Evolutionary conservation across 1,140 invertebrate species (phyloP), one percentile per base, ranked within the genome.

Genomic region (Agrilus planipennis): DNA sequence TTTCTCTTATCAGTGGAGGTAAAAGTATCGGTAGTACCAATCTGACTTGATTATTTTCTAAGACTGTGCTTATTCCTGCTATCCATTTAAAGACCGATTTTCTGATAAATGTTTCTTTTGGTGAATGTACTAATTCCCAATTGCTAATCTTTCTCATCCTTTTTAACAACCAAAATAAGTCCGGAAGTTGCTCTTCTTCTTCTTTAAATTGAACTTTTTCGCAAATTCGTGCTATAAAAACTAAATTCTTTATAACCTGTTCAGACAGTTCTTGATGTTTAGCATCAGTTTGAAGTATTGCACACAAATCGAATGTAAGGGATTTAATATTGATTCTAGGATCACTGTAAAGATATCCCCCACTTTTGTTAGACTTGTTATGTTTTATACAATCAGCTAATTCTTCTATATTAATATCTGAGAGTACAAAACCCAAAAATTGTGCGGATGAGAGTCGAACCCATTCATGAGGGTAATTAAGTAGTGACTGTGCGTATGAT

Each of bases 391-490:
- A 55, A 39, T 61, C 44, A 25, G 70, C 62, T 22, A 87, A 55
- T 42, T 77, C 72, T 6, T 74, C 67, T 4, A 68, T 56, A 46
- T 83, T 69, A 41, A 81, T 70, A 1, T 69, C 53, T 3, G 70
- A 65, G 22, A 93, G 65, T 31, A 90, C 65, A 16, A 76, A 68
- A 2, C 79, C 79, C 16, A 92, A 59, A 25, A 89, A 69, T 56
- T 89, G 82, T 2, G 75, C 70, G 10, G 84, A 71, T 38, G 72
- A 71, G 30, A 88, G 64, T 38, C 88, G 72, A 2, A 92, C 81
- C 79, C 79, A 84, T 23, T 71, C 61, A 55, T 84, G 81, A 12
- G 75, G 69, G 57, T 83, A 69, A 2, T 52, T 60, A 6, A 77
- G 52, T 14, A 81, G 58, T 10, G 62, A 59, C 36, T 73, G 68